Base-by-base conservation (phyloP, 2,113 vertebrate genomes). In the Protomyctophum bolini region DNA sequence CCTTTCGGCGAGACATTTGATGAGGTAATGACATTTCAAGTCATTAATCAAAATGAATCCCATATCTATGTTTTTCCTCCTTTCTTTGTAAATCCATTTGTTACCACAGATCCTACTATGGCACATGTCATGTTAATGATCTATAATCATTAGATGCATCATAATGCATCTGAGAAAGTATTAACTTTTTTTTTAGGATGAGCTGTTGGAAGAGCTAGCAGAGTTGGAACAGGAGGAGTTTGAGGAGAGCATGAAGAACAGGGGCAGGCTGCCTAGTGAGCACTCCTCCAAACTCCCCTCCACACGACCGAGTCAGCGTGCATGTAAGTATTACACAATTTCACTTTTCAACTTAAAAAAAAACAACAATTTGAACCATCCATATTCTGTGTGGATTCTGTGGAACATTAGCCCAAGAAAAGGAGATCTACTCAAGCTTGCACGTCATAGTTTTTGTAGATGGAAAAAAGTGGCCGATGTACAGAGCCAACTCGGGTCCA, bases 151-250 rank as follows among this genome's bases (percentile, higher is more conserved):
- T 9, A 10, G 49, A 51, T 1, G 47, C 28, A 49, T 10, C 11
- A 14, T 10, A 63, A 51, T 1, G 47, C 28, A 49, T 10, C 11
- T 8, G 4, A 28, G 33, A 12, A 54, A n/a, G n/a, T n/a, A n/a
- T n/a, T n/a, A n/a, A n/a, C 21, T 21, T 21, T 70, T 59, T 73
- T 74, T 0, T 76, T 80, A 99, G 97, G 97, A 98, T 89, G 97
- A 99, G 80, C 80, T 99, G 76, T 70, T 99, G 91, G 96, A 96
- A 69, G 97, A 99, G 84, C 90, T 99, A 41, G 95, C 92, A 68
- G 95, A 98, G 90, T 50, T 99, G 82, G 96, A 99, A 85, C 93
- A 98, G 86, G 95, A 98, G 63, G 96, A 95, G 7, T 76, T 96
- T 51, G 95, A 96, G 87, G 94, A 95, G 52, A 94, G 86, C 80